phyloP scores from a whole-genome alignment of 2,797 vertebrate species.

The Malurus leucopterus region DNA sequence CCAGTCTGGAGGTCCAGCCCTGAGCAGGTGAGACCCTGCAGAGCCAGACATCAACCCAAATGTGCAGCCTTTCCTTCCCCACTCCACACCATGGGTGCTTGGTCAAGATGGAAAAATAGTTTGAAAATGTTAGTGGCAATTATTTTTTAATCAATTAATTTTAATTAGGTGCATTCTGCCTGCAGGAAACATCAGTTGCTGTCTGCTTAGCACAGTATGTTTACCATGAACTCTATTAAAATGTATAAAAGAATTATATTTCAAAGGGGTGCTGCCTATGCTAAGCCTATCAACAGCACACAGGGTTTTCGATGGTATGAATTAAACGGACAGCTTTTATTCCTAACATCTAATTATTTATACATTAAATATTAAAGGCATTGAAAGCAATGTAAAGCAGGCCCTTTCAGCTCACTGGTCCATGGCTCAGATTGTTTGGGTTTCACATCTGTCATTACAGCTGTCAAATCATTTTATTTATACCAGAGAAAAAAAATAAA shows the following conservation, averaged over 20 bases:
- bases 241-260: conserved; percentile 26
- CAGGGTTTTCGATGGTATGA: not conserved
- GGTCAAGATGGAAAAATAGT: not conserved
- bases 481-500: not conserved
- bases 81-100: not conserved
- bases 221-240: conserved; percentile 35
- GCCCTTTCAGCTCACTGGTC: not conserved
- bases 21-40: not conserved
- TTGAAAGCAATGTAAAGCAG: not conserved
- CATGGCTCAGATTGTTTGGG: not conserved
- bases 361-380: not conserved
- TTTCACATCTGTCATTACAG: conserved; percentile 7
- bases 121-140: not conserved
- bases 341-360: conserved; percentile 38
- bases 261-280: conserved; percentile 19
- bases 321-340: conserved; percentile 42
- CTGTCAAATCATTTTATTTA: conserved; percentile 16
- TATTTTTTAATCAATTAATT: conserved; percentile 7
- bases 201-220: conserved; percentile 30
- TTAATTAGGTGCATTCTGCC: conserved; percentile 41
- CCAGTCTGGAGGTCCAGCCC: not conserved
- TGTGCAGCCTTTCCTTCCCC: fast-evolving
- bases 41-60: not conserved
- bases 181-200: conserved; percentile 26
- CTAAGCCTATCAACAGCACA: conserved; percentile 34